Conservation (phyloP, 2,888 invertebrate genomes). For the Mesorhabditis spiculigera region DNA sequence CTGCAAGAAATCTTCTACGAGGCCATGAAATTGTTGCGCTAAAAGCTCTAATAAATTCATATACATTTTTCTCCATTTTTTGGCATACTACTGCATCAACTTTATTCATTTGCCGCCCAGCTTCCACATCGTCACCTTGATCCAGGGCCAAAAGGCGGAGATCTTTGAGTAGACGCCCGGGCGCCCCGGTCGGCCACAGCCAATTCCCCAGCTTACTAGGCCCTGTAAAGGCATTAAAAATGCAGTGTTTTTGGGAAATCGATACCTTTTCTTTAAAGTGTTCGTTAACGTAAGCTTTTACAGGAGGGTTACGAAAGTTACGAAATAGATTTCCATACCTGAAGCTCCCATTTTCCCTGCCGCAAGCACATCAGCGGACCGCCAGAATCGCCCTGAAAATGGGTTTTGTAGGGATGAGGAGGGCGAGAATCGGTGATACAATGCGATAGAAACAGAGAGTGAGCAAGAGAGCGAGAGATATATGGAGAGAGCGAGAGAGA, state of each 20-base stretch:
- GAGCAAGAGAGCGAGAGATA: neutral
- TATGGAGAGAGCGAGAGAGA: neutral
- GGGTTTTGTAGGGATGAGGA: neutral
- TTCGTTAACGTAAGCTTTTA: neutral
- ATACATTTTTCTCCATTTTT: neutral
- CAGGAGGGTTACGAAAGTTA: neutral
- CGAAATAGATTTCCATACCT: conserved; percentile 12
- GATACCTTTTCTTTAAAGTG: neutral
- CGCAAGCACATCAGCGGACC: conserved; percentile 49
- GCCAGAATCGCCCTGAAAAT: conserved; percentile 48
- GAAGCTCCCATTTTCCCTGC: conserved; percentile 43
- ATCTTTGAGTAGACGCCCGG: conserved; percentile 47
- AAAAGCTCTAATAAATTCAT: neutral
- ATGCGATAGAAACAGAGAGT: neutral
- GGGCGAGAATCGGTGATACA: neutral
- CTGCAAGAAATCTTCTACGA: conserved; percentile 43
- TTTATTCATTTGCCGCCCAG: too few relatives aligned
- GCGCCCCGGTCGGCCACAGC: conserved; percentile 47
- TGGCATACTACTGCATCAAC: neutral
- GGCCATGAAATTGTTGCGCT: conserved; percentile 25
- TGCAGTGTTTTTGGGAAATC: neutral
- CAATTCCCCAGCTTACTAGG: conserved; percentile 53
- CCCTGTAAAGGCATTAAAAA: conserved; percentile 25
- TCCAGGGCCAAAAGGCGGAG: conserved; percentile 29
- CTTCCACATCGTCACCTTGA: conserved; percentile 12